Evolutionary conservation across 2,113 vertebrate species (phyloP), one percentile per base, ranked within the genome.

Genomic region (Archilochus colubris): DNA sequence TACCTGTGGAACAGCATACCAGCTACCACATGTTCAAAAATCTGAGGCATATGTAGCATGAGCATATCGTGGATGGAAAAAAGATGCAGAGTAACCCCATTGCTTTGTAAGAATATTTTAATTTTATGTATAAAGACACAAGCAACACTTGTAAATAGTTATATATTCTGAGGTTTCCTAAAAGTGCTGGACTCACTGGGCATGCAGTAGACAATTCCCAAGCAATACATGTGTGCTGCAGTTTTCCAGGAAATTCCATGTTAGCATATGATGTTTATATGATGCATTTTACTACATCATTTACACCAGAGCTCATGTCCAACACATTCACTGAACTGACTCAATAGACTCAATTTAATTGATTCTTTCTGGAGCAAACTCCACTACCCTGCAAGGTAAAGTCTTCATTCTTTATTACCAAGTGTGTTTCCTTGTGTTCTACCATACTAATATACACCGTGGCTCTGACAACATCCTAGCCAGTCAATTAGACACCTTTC

Each of bases 11-110:
- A 79, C 75, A 14, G 27, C 7, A 1, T 28, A 36, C 17, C 17
- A 66, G 31, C 15, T 61, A 25, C 9, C n/a, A 4, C 55, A 21
- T 10, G 23, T 22, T 62, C 21, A 81, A 23, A 91, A 69, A 50
- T 25, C 20, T 14, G 36, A 73, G 23, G 7, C 3, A 9, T 46
- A 40, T 0, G 0, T 40, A 16, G 33, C 19, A 21, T 15, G 13
- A 44, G 3, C 21, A 27, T 40, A 19, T 14, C 53, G 12, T 38
- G 28, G 14, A 48, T 48, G 21, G 17, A 11, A 31, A 70, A 76
- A n/a, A 36, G 13, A 23, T 20, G 11, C 18, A 31, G 51, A 62
- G 20, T 24, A 69, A 69, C 6, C 11, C 16, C 11, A 19, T 10
- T 53, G 36, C 18, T 69, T 86, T 30, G 64, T 72, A 31, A 67